Evolutionary conservation across 1,140 invertebrate genomes (phyloP).

Genomic region (Cherax destructor): DNA sequence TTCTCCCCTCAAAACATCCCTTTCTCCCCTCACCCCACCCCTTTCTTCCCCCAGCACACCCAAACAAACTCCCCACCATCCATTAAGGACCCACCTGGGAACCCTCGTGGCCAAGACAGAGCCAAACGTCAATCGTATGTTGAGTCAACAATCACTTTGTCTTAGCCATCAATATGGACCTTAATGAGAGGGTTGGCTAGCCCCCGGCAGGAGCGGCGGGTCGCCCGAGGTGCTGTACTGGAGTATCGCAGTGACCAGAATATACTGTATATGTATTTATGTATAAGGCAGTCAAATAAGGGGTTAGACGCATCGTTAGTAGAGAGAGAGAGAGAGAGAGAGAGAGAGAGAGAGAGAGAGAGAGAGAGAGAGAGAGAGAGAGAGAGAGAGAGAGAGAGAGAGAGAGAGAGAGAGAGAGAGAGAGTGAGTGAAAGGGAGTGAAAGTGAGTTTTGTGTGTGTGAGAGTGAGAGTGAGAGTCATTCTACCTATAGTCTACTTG

Average conservation of each 20-base stretch:
- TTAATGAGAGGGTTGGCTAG: neutral
- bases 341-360: neutral
- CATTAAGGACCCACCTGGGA: neutral
- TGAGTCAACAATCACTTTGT: neutral
- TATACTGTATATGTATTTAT: neutral
- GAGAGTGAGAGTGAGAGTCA: too few relatives aligned
- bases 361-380: neutral
- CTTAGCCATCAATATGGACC: neutral
- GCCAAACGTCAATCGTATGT: neutral
- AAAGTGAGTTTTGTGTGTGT: neutral
- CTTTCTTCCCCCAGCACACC: neutral
- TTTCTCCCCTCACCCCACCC: neutral
- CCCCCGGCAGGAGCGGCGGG: too few relatives aligned
- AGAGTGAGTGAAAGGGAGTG: conserved; percentile 19
- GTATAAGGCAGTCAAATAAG: neutral
- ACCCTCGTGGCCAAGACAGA: neutral
- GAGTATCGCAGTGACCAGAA: neutral
- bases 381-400: neutral
- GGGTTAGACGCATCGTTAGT: too few relatives aligned
- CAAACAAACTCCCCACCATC: neutral
- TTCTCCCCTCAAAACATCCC: neutral
- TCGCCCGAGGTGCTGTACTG: neutral
- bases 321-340: neutral
- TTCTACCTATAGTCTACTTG: too few relatives aligned
- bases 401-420: neutral